phyloP scores from a whole-genome alignment of 2,113 vertebrate genomes.

The Circaetus cinerascens region DNA sequence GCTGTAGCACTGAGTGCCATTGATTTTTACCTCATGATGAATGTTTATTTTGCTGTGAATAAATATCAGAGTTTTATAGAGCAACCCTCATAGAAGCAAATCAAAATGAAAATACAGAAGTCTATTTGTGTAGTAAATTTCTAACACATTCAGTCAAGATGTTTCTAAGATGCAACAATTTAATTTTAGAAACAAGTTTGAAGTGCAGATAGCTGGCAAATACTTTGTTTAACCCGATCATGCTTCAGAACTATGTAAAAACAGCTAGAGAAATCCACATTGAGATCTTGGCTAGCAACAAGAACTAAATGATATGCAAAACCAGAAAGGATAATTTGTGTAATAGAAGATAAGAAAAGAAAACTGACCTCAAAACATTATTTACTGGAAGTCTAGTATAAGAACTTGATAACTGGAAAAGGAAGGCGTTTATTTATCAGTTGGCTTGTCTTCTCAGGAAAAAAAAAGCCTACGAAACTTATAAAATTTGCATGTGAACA shows the following conservation, averaged over 20 bases:
- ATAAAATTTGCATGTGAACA: conserved; percentile 13
- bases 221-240: not conserved
- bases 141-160: not conserved
- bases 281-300: not conserved
- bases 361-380: not conserved
- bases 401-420: not conserved
- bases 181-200: not conserved
- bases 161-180: not conserved
- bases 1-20: not conserved
- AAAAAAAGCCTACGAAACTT: not conserved
- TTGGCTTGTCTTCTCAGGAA: not conserved
- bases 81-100: not conserved
- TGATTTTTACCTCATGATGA: not conserved
- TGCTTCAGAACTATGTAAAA: not conserved
- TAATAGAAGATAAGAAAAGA: not conserved
- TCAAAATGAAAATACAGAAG: not conserved
- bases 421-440: not conserved
- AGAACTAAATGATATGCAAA: not conserved
- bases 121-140: not conserved
- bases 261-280: not conserved
- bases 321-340: not conserved
- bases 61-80: not conserved
- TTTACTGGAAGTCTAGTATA: not conserved
- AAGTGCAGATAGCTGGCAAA: not conserved
- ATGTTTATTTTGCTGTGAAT: not conserved